Base-by-base conservation (phyloP, 2,797 vertebrate species). In the Sebastes reedi region DNA sequence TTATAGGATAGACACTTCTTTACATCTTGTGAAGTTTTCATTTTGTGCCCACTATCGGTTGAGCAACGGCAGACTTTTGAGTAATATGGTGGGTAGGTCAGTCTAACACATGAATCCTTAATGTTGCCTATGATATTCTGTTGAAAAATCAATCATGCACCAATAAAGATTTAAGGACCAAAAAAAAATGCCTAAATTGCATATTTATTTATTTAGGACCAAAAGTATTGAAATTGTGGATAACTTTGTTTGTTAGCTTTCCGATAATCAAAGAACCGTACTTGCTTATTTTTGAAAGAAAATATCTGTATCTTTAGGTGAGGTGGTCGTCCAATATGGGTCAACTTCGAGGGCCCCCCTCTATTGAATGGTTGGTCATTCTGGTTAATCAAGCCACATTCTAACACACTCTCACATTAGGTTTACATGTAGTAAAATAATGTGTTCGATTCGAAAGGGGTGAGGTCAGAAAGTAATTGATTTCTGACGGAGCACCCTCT, bases 361-460 rank as follows among this genome's bases (percentile, higher is more conserved):
- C 16, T 20, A 18, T 8, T 32, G 16, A 20, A 60, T 60, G 27
- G 58, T 18, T 60, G 27, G 18, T 60, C 58, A 25, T 60, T 29
- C 18, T 60, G 22, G 12, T 25, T 8, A 58, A 27, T 58, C 13
- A 58, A 46, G 14, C 16, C 42, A 46, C 42, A 46, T 46, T 24
- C 54, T 55, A 55, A 55, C 54, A 27, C 25, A 18, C 14, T 16
- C 25, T 16, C 56, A 29, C 11, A 60, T 5, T 29, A 18, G 27
- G 58, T 60, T 30, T 30, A 30, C 27, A 30, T 60, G 25, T 60
- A 60, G 27, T 46, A 8, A 30, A 60, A 18, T 13, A 30, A 30
- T 20, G 13, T 59, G 58, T 10, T 30, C 16, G 0, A 25, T 0
- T 0, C 6, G 2, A 30, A 60, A 60, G 0, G 18, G 11, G n/a